These are phyloP conservation scores for Cynocephalus volans DNA, from an alignment of 2,113 vertebrate genomes.

Conservation along the genomic window DNA sequence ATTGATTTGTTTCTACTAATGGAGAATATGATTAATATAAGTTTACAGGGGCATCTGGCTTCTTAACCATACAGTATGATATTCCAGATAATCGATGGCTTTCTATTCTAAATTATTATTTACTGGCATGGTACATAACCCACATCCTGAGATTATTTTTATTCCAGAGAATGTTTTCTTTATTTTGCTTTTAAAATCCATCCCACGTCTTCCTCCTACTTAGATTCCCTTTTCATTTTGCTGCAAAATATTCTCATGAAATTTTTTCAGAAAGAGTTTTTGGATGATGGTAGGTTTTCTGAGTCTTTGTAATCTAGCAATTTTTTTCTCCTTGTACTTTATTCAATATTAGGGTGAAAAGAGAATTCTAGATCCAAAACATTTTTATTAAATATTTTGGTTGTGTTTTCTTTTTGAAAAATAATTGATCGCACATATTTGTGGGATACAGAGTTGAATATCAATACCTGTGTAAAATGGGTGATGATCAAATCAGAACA, in stretches of 20 bases:
- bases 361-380: not conserved
- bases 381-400: not conserved
- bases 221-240: not conserved
- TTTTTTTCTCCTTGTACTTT: not conserved
- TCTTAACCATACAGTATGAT: not conserved
- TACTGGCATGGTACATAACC: not conserved
- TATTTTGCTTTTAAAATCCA: slow-evolving; percentile 19
- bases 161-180: not conserved
- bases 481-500: too few species aligned
- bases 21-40: not conserved
- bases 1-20: not conserved
- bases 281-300: not conserved
- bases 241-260: not conserved
- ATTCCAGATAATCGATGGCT: slow-evolving; percentile 11
- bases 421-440: too few species aligned
- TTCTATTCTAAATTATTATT: not conserved
- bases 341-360: not conserved
- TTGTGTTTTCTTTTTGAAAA: not conserved
- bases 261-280: not conserved
- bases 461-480: too few species aligned
- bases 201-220: not conserved
- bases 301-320: not conserved
- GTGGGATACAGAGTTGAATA: too few species aligned
- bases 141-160: not conserved
- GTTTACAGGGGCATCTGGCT: not conserved